Conservation (phyloP, 64 coral and sea anemone species). For the Hydrozoanthus tunicans region DNA sequence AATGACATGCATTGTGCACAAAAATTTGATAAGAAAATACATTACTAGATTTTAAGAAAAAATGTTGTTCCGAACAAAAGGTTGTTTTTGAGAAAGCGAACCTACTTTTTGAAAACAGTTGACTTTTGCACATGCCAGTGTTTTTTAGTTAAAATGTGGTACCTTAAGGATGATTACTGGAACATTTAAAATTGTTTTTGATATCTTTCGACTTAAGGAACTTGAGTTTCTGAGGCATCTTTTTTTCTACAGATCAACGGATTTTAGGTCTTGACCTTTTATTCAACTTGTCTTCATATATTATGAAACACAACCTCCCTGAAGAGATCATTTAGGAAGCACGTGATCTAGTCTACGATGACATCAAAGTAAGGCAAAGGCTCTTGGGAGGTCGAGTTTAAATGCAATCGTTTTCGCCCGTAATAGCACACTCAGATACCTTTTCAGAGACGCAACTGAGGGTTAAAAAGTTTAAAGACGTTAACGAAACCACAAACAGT, state of each 20-base stretch:
- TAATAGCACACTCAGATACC: not conserved
- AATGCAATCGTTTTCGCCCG: not conserved
- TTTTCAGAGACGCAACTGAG: not conserved
- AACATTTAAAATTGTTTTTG: too few species aligned
- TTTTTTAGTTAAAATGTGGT: too few species aligned
- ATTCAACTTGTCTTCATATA: not conserved
- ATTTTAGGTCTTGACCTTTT: not conserved
- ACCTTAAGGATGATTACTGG: too few species aligned
- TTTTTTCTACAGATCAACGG: not conserved
- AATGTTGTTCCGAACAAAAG: too few species aligned
- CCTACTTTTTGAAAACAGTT: too few species aligned
- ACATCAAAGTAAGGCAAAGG: not conserved
- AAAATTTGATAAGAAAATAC: too few species aligned
- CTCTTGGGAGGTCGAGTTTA: not conserved
- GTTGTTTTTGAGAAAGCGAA: too few species aligned
- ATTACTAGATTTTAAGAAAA: too few species aligned
- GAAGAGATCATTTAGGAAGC: slow-evolving; percentile 6
- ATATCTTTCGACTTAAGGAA: too few species aligned
- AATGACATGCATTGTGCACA: too few species aligned
- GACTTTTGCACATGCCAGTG: too few species aligned
- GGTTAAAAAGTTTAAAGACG: slow-evolving; percentile 13
- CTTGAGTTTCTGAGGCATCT: too few species aligned
- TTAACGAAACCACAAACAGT: not conserved
- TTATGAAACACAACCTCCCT: not conserved
- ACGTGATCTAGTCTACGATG: slow-evolving; percentile 11